Evolutionary conservation across 53 echinoderm and acorn worm species (phyloP), one percentile per base, ranked within the genome.

Genomic region (Patiria pectinifera): DNA sequence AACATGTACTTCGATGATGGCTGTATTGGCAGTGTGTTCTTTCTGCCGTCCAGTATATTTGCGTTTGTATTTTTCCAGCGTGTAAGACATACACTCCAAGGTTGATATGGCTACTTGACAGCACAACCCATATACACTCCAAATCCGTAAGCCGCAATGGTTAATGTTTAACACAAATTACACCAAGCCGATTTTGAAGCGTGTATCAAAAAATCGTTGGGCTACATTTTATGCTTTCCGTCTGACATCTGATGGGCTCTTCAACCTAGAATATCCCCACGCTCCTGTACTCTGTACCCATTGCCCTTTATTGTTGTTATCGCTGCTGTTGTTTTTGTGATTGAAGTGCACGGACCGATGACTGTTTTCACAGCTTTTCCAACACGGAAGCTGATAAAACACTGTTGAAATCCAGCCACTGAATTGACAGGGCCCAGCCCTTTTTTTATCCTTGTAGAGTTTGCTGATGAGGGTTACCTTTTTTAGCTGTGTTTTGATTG

Each of bases 21-120:
- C 71, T 15, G 75, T 75, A 63, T 84, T 35, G 18, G 47, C 85
- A 19, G 11, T 43, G 71, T 10, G 48, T 21, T n/a, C 21, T 45
- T 21, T 72, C 11, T 12, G 86, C 18, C 71, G 10, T 86, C 86
- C 23, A 86, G 48, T 86, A 74, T 86, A 74, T 86, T 86, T 86
- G 49, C 58, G 48, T 45, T 86, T 86, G 72, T 48, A 25, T 45
- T 74, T 88, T 26, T 59, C 18, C 24, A 59, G 88, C 60, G 60
- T 88, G 88, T 62, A 78, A 59, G 59, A 75, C 76, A 87, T 4
- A n/a, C n/a, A 88, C 88, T 88, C 61, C 59, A 60, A 59, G 25
- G 88, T 88, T 88, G 88, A 88, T 88, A 88, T 76, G 78, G 45
- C 88, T 88, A 78, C 88, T 88, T 88, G 59, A 88, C 62, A 60